Evolutionary conservation across 2,113 vertebrate genomes (phyloP).

Genomic region (Mustela nigripes): DNA sequence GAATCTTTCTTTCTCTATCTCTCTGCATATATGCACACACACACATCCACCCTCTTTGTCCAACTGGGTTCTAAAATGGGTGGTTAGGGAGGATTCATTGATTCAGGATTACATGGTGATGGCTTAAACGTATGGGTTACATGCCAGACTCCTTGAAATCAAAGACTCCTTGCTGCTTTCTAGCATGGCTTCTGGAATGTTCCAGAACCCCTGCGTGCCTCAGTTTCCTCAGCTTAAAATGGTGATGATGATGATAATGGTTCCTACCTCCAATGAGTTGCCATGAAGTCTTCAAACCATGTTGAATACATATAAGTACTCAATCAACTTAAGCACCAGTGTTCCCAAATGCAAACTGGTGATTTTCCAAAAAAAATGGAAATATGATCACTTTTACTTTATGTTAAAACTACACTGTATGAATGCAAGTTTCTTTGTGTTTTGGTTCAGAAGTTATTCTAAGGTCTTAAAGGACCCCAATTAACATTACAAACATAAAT

Average conservation of each 20-base stretch:
- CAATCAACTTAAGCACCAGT: not conserved
- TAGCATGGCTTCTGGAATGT: not conserved
- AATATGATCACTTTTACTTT: constrained; percentile 1
- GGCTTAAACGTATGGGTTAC: not conserved
- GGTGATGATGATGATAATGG: not conserved
- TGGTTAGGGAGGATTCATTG: not conserved
- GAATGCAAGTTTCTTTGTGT: not conserved
- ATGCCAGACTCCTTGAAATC: not conserved
- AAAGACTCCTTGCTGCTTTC: not conserved
- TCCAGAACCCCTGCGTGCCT: not conserved
- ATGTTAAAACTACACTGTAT: not conserved
- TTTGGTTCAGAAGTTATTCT: not conserved
- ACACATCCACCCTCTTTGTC: not conserved
- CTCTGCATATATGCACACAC: not conserved
- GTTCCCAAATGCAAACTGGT: not conserved
- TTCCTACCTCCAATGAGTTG: not conserved
- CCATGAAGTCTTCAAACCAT: not conserved
- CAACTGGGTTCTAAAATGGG: not conserved
- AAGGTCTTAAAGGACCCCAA: not conserved
- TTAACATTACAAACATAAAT: not conserved
- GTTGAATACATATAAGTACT: not conserved
- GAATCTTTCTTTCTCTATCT: constrained; percentile 11
- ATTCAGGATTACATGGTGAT: not conserved
- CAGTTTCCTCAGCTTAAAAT: not conserved
- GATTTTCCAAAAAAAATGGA: constrained; percentile 7